Evolutionary conservation across 2,888 invertebrate genomes (phyloP), one percentile per base, ranked within the genome.

Genomic region (Idaea straminata): DNA sequence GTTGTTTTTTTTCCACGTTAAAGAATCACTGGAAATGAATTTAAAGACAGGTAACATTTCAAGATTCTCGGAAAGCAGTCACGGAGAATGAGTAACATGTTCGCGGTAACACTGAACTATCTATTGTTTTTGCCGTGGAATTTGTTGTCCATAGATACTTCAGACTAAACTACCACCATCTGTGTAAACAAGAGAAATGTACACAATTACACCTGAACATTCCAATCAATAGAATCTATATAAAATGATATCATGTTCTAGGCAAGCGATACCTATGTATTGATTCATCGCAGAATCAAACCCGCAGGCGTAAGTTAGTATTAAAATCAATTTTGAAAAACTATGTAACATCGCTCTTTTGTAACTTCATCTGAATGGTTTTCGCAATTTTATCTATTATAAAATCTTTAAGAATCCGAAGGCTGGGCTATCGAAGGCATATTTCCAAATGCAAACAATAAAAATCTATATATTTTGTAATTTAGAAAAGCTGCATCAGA

Each of bases 31-130:
- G 47, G 47, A 47, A 47, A 7, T 47, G 6, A 4, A 47, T 47
- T 47, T 6, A 47, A 47, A 7, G 47, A 47, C 47, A 5, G 13
- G 47, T 13, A 13, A 47, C 47, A 47, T 47, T 47, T 47, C 13
- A 7, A 47, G 47, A 47, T 47, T 47, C 47, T 47, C 47, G 47
- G 47, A 47, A 47, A 47, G 5, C 47, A 47, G 47, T 47, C 47
- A 10, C 6, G 13, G 47, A 13, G 47, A 47, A 47, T 47, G 64
- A 67, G 67, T 64, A 62, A 68, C 65, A 67, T 65, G 69, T 62
- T 64, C 25, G 47, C 13, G 16, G 34, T 25, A 25, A 59, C 59
- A 61, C 15, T 61, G 34, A 38, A n/a, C 59, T 47, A 15, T 34
- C 38, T 62, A 61, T 60, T 38, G 47, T 63, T 47, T 47, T 47